Conservation (phyloP, 2,797 vertebrate genomes). For the Gadopsis marmoratus region DNA sequence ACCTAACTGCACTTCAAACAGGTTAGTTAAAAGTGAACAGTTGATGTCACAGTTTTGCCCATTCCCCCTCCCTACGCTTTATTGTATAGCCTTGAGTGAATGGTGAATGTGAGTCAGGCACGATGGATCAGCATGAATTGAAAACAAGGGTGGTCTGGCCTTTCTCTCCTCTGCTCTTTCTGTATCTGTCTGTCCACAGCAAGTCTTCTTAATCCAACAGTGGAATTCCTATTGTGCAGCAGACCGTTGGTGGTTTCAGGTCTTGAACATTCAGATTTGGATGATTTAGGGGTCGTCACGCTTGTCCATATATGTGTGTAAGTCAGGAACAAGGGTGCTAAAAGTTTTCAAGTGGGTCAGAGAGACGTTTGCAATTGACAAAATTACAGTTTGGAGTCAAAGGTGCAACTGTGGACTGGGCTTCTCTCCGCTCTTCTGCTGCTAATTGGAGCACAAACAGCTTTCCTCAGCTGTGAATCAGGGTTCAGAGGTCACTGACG, state of each 20-base stretch:
- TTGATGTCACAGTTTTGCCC: constrained; percentile 36
- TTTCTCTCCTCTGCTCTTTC: constrained; percentile 32
- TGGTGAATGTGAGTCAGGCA: constrained; percentile 62
- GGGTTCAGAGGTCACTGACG: constrained; percentile 80
- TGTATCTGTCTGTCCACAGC: constrained; percentile 43
- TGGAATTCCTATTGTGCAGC: constrained; percentile 76
- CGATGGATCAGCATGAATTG: constrained; percentile 64
- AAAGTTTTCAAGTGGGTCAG: neutral
- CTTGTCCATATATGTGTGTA: neutral
- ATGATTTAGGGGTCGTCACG: constrained; percentile 26
- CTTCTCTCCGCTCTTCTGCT: constrained; percentile 35
- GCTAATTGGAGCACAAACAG: constrained; percentile 75
- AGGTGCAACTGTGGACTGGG: constrained; percentile 47
- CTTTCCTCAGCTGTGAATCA: constrained; percentile 84
- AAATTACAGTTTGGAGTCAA: constrained; percentile 54
- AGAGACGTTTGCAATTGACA: constrained; percentile 42
- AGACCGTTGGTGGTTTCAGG: constrained; percentile 59
- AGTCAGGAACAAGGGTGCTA: constrained; percentile 11
- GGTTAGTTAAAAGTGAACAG: constrained; percentile 5
- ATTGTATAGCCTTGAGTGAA: constrained; percentile 6
- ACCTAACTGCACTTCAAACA: neutral
- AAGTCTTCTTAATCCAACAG: constrained; percentile 64
- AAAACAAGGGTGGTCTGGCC: constrained; percentile 72
- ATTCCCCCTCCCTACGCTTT: constrained; percentile 10
- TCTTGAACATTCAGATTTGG: constrained; percentile 22